phyloP scores from a whole-genome alignment of 2,888 invertebrate genomes.

The Thymelicus acteon region DNA sequence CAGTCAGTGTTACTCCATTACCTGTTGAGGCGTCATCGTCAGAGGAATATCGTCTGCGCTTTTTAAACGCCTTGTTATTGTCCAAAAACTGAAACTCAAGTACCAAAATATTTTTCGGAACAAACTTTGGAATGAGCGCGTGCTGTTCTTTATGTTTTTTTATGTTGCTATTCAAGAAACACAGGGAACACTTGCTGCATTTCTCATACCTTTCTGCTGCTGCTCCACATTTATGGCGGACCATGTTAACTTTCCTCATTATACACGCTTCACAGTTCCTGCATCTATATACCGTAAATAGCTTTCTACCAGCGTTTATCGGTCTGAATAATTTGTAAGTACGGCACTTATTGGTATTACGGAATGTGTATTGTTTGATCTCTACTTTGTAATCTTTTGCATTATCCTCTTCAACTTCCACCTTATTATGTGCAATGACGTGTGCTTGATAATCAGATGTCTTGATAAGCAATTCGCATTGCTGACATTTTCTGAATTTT shows the following conservation, averaged over 20 bases:
- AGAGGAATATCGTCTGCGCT: background rate
- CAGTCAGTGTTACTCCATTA: background rate
- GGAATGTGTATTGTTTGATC: background rate
- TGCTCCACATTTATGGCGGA: conserved; percentile 27
- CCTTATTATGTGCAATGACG: conserved; percentile 22
- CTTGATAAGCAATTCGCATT: conserved; percentile 43
- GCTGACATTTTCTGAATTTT: conserved; percentile 45
- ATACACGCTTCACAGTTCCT: conserved; percentile 37
- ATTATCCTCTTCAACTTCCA: background rate
- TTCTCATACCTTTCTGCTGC: background rate
- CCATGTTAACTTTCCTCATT: conserved; percentile 14
- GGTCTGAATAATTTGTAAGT: background rate
- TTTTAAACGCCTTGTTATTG: background rate
- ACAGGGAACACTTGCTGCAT: conserved; percentile 39
- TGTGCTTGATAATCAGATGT: conserved; percentile 40
- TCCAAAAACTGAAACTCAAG: background rate
- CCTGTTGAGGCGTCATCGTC: background rate
- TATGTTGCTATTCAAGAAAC: conserved; percentile 17
- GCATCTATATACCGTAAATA: conserved; percentile 37
- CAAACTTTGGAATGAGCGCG: conserved; percentile 34
- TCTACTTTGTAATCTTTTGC: background rate
- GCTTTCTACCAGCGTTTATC: background rate
- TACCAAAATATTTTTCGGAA: conserved; percentile 14
- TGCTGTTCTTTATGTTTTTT: conserved; percentile 32
- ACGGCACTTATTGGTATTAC: background rate